phyloP scores from a whole-genome alignment of 2,113 vertebrate genomes.

The Menidia beryllina region DNA sequence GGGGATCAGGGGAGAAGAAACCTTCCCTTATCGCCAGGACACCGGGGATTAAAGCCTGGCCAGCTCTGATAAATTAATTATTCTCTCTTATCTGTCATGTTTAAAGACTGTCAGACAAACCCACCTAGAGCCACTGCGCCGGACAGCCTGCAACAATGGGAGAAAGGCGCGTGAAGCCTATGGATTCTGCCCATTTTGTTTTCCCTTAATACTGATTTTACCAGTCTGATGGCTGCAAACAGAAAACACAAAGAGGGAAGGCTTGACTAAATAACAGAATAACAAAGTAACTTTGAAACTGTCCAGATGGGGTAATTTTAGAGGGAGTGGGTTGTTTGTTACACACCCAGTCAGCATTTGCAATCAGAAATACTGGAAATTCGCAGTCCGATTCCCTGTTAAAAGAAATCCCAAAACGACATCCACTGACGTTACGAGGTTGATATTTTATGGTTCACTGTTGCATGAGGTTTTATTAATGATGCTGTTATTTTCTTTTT shows the following conservation, averaged over 20 bases:
- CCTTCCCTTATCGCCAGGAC: conserved; percentile 81
- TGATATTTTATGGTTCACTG: no score
- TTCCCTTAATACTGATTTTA: neutral
- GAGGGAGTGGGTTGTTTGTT: neutral
- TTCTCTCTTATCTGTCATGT: conserved; percentile 81
- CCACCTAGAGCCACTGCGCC: conserved; percentile 63
- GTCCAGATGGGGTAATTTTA: no score
- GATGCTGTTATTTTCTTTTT: no score
- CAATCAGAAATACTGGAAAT: no score
- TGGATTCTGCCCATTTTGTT: conserved; percentile 1
- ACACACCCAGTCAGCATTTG: neutral
- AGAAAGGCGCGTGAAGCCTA: conserved; percentile 33
- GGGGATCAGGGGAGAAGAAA: conserved; percentile 78
- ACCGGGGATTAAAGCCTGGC: conserved; percentile 83
- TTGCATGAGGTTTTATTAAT: no score
- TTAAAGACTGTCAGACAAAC: conserved; percentile 79
- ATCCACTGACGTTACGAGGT: no score
- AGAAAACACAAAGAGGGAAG: neutral
- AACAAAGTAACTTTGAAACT: no score
- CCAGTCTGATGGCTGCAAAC: neutral
- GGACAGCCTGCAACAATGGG: conserved; percentile 48
- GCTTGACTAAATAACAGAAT: neutral
- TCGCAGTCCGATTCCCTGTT: no score
- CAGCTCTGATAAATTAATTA: conserved; percentile 84
- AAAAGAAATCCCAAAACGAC: no score